Percentiles rank a stretch among this genome's conserved stretches.
Conservation (phyloP, 2,113 vertebrate genomes). For the Oxygymnocypris stewartii region DNA sequence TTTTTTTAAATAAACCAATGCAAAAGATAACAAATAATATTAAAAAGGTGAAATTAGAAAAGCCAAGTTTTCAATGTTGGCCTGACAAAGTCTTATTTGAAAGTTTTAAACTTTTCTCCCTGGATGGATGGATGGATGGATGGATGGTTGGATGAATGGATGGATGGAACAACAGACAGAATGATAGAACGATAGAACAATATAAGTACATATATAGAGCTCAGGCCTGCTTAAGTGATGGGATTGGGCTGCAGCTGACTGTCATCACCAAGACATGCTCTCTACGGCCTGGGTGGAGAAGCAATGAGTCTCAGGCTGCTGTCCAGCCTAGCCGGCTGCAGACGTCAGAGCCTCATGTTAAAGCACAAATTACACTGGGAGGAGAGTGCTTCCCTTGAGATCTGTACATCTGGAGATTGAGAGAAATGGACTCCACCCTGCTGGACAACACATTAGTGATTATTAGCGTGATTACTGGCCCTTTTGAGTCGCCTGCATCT, state of each 20-base stretch:
- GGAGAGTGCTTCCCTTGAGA: constrained; percentile 45
- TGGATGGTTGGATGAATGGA: neutral
- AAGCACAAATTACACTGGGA: constrained; percentile 35
- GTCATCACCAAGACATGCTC: constrained; percentile 66
- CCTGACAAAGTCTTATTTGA: neutral
- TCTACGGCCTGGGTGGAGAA: constrained; percentile 71
- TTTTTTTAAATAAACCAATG: neutral
- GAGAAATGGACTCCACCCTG: constrained; percentile 43
- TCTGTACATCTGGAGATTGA: constrained; percentile 49
- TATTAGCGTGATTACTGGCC: constrained; percentile 32
- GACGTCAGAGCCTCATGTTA: constrained; percentile 44
- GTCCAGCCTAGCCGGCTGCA: constrained; percentile 41
- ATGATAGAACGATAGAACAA: neutral
- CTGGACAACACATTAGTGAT: constrained; percentile 39
- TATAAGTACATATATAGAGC: constrained; percentile 61
- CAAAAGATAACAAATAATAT: neutral
- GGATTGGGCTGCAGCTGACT: constrained; percentile 21
- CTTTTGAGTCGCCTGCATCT: constrained; percentile 20
- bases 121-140: neutral
- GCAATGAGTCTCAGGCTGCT: constrained; percentile 51
- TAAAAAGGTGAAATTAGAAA: neutral
- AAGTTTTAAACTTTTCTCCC: neutral
- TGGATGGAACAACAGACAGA: neutral
- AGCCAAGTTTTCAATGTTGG: neutral
- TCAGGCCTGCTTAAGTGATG: constrained; percentile 49